Percentiles rank a stretch among this genome's conserved stretches.
Evolutionary conservation across 35 echinoderm and acorn worm genomes (phyloP).

Genomic region (Stichopus chloronotus): DNA sequence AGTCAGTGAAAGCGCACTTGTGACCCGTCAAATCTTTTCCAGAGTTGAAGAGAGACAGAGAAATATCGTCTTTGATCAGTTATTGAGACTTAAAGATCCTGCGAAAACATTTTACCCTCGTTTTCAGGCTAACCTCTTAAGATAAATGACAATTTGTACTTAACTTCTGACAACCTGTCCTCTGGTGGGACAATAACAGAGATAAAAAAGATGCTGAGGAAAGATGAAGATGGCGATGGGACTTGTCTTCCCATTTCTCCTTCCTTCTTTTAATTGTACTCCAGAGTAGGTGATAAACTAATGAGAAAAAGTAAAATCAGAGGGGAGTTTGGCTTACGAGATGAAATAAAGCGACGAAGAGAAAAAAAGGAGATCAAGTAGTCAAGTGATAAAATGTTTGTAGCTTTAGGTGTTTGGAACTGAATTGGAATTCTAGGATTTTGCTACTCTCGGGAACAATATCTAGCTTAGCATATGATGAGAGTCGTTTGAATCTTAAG

Average conservation of each 20-base stretch:
- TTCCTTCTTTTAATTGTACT: neutral
- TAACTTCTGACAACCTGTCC: neutral
- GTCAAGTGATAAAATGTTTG: neutral
- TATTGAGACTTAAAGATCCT: neutral
- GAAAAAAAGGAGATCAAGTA: neutral
- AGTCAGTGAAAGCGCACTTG: neutral
- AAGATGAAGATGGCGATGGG: neutral
- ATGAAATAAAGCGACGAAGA: too few species aligned
- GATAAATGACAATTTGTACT: neutral
- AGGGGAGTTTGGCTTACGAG: neutral
- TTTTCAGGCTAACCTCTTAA: neutral
- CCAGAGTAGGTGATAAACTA: neutral
- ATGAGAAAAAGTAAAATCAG: neutral
- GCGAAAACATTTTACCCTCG: neutral
- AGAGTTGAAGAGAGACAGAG: neutral
- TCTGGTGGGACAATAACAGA: neutral
- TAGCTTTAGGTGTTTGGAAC: neutral
- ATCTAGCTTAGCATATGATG: too few species aligned
- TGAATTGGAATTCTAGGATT: neutral
- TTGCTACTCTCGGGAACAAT: too few species aligned
- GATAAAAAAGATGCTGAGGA: neutral
- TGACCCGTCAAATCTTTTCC: neutral
- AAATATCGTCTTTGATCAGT: neutral
- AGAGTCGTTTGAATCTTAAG: too few species aligned
- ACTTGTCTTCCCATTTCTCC: neutral